These are phyloP conservation scores for Drosophila orosa DNA, from an alignment of 1,140 invertebrate genomes.

Conservation along the genomic window DNA sequence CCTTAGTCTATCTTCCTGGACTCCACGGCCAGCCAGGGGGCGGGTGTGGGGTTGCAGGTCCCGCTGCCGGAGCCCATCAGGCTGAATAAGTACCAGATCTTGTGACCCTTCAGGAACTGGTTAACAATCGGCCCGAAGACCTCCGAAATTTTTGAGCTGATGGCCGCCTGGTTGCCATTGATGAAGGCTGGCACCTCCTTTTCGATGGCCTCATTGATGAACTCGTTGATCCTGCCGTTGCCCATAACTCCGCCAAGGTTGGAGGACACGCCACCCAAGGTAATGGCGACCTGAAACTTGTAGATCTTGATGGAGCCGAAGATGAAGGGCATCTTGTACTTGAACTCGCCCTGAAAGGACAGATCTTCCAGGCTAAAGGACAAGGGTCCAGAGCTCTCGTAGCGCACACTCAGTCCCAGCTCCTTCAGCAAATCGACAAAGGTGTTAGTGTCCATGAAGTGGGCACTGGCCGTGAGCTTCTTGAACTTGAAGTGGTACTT, in stretches of 20 bases:
- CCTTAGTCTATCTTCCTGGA: conserved; percentile 21
- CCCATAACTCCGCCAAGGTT: conserved; percentile 78
- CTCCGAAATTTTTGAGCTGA: conserved; percentile 62
- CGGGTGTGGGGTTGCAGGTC: conserved; percentile 64
- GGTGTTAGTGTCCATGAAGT: conserved; percentile 67
- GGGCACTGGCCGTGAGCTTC: conserved; percentile 60
- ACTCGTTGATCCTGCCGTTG: conserved; percentile 71
- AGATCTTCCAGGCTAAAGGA: conserved; percentile 67
- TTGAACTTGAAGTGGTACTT: conserved; percentile 67
- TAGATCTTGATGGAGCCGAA: conserved; percentile 81
- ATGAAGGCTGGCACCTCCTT: conserved; percentile 69
- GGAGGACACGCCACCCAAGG: conserved; percentile 63
- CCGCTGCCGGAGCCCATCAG: conserved; percentile 22
- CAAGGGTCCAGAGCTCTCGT: conserved; percentile 70
- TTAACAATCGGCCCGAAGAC: conserved; percentile 70
- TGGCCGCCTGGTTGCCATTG: conserved; percentile 67
- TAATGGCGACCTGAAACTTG: conserved; percentile 65
- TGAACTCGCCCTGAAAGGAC: conserved; percentile 75
- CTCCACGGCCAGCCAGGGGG: conserved; percentile 71
- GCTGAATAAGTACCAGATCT: conserved; percentile 72
- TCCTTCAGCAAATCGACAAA: conserved; percentile 62
- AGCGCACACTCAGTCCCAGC: conserved; percentile 68
- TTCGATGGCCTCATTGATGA: conserved; percentile 72
- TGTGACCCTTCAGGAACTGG: conserved; percentile 62
- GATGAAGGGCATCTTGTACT: conserved; percentile 81